phyloP scores from a whole-genome alignment of 2,113 vertebrate genomes.

The Notechis scutatus region DNA sequence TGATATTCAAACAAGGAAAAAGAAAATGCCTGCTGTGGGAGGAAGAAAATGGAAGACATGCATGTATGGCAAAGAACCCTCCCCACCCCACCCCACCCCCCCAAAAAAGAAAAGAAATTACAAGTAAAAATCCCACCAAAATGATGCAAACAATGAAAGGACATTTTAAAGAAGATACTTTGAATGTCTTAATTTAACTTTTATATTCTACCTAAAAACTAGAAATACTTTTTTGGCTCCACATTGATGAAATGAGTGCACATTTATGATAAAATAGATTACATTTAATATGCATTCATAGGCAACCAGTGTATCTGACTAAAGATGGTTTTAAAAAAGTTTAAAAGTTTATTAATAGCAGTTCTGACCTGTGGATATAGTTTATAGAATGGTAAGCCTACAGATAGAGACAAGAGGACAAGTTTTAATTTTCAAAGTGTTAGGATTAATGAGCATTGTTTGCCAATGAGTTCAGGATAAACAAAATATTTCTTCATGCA shows the following conservation, averaged over 20 bases:
- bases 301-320: not conserved
- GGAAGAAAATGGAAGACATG: not conserved
- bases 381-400: not conserved
- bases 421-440: not conserved
- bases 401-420: not conserved
- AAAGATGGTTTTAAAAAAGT: not conserved
- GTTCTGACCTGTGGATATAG: not conserved
- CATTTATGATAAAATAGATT: not conserved
- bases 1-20: constrained; percentile 41
- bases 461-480: not conserved
- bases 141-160: constrained; percentile 4
- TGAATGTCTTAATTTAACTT: not conserved
- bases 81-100: too few relatives aligned
- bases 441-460: not conserved
- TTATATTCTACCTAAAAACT: not conserved
- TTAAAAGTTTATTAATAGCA: not conserved
- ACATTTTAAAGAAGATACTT: not conserved
- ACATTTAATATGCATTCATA: not conserved
- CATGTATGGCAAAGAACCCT: not conserved
- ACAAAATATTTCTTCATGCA: not conserved
- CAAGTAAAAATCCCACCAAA: not conserved
- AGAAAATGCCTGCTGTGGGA: not conserved
- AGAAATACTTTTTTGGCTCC: not conserved
- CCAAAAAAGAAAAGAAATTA: not conserved
- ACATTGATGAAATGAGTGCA: not conserved